Base-by-base conservation (phyloP, 2,113 vertebrate species). In the Papio anubis region DNA sequence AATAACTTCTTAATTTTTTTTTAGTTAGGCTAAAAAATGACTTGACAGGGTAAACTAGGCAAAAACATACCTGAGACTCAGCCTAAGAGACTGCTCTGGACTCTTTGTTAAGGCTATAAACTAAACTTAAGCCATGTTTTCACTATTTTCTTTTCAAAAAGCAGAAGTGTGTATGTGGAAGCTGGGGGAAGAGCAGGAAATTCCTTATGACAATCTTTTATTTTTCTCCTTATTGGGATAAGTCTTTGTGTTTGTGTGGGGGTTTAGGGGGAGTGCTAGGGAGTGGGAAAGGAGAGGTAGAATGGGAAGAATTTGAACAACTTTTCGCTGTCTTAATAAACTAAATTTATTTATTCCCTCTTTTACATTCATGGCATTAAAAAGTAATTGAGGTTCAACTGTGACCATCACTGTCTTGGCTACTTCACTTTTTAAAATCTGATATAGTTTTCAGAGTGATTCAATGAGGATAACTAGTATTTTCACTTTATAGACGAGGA, bases 141-240 rank as follows among this genome's bases (percentile, higher is more conserved):
- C 64, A 81, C 0, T 79, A 68, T 85, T 96, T 95, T 90, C 73
- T 93, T 90, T 90, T 38, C 27, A n/a, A 68, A 94, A 94, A 83
- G 25, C 52, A 78, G 48, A 83, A 83, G 32, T 84, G 32, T 93
- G 20, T 96, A 66, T 61, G 20, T 95, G 59, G 27, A 86, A 87
- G 48, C 78, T 70, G 32, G 43, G 6, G 87, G 75, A n/a, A 79
- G 4, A 40, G 17, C 52, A 94, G n/a, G 64, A 88, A 83, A 95
- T 94, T 96, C 55, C 66, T 92, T 89, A 96, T 95, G 89, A 96
- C 94, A 94, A 75, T 61, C 70, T 94, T 92, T 90, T 18, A 76
- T 75, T 96, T 96, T 98, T 93, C 95, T 93, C 27, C 32, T 94
- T 94, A 90, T 96, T 89, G 91, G n/a, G 80, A 32, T 7, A 83